These are phyloP conservation scores for Lamellibrachia luymesi DNA, from an alignment of 1,140 invertebrate species.

Conservation along the genomic window DNA sequence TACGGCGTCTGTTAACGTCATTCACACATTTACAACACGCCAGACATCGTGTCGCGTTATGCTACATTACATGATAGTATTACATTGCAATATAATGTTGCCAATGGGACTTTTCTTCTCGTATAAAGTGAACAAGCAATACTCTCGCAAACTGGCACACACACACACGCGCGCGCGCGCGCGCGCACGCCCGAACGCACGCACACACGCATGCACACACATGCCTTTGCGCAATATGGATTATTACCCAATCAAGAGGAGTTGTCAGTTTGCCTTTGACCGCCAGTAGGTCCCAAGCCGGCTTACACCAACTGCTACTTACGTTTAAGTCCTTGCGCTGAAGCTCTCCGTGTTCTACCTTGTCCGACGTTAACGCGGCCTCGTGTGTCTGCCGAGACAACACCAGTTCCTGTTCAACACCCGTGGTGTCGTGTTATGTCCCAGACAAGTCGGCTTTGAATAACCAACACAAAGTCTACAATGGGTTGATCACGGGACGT, in stretches of 20 bases:
- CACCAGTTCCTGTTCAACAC: neutral
- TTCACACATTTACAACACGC: neutral
- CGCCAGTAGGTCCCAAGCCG: too few relatives aligned
- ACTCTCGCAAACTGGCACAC: neutral
- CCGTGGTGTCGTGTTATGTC: neutral
- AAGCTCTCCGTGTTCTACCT: neutral
- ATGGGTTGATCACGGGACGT: neutral
- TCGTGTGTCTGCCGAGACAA: neutral
- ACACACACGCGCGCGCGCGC: too few relatives aligned
- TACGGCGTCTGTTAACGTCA: neutral
- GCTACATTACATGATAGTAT: too few relatives aligned
- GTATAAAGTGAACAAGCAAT: too few relatives aligned
- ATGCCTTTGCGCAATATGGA: neutral
- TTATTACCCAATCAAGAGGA: too few relatives aligned
- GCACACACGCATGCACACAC: neutral
- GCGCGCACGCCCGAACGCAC: too few relatives aligned
- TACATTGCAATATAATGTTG: too few relatives aligned
- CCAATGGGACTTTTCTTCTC: too few relatives aligned
- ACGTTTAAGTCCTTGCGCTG: neutral
- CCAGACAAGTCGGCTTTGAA: neutral
- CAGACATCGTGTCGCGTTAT: neutral
- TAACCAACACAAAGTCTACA: neutral
- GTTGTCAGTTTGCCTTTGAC: too few relatives aligned
- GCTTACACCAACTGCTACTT: neutral
- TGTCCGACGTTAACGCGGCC: neutral